phyloP scores from a whole-genome alignment of 2,797 vertebrate genomes.

The Spinus pinus region DNA sequence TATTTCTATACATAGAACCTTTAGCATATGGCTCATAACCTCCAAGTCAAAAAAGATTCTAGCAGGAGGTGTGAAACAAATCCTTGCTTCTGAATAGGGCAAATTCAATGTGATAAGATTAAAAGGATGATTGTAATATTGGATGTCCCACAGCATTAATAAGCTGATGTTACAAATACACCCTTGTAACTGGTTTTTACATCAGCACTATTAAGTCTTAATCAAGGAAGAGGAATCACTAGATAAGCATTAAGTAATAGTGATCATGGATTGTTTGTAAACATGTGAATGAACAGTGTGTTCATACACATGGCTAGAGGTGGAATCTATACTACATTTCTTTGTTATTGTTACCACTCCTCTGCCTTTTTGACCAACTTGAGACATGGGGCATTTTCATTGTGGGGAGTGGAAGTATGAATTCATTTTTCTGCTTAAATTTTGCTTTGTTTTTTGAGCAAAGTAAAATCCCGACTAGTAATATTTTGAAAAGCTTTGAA shows the following conservation, averaged over 20 bases:
- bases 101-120: conserved; percentile 45
- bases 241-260: conserved; percentile 32
- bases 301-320: neutral
- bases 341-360: neutral
- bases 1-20: neutral
- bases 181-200: conserved; percentile 45
- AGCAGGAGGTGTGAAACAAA: neutral
- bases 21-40: neutral
- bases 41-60: neutral
- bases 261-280: conserved; percentile 37
- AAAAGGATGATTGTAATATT: conserved; percentile 45
- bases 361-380: neutral
- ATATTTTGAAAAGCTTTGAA: neutral
- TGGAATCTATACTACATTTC: neutral
- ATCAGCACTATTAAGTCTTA: conserved; percentile 60
- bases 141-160: conserved; percentile 43
- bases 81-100: neutral
- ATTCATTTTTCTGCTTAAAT: neutral
- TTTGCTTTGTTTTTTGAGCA: neutral
- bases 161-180: conserved; percentile 44
- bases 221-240: conserved; percentile 57
- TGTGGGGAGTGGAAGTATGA: neutral
- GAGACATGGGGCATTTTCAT: rapidly evolving
- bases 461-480: neutral
- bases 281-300: neutral